A percentile compares a stretch with the other conserved stretches of the same genome.
These are phyloP conservation scores for Rhynchopsitta pachyrhyncha DNA, from an alignment of 2,113 vertebrate species.

Conservation along the genomic window DNA sequence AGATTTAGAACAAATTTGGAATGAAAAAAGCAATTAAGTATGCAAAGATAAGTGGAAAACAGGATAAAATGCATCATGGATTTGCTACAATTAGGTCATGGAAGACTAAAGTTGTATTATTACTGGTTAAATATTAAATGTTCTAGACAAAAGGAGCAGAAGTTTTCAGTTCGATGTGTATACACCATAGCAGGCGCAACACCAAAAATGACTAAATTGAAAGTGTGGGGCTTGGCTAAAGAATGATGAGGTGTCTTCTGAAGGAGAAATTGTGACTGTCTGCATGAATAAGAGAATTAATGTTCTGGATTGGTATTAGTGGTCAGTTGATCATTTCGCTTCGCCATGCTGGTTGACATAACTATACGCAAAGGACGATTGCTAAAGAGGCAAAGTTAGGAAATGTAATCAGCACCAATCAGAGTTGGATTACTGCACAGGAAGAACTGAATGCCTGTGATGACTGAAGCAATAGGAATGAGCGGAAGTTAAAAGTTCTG, in stretches of 20 bases:
- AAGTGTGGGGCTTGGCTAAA: neutral
- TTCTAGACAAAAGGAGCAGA: neutral
- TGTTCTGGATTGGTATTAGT: neutral
- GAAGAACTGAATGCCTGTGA: slow-evolving; percentile 2
- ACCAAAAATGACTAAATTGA: neutral
- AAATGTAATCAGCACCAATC: accelerated
- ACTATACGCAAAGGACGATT: accelerated
- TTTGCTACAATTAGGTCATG: slow-evolving; percentile 36
- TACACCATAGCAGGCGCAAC: accelerated
- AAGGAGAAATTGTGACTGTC: neutral
- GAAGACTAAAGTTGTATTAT: neutral
- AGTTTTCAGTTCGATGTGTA: neutral
- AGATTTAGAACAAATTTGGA: slow-evolving; percentile 1
- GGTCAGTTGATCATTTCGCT: neutral
- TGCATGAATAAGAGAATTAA: neutral
- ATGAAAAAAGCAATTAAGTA: slow-evolving; percentile 1
- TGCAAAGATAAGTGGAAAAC: slow-evolving; percentile 27
- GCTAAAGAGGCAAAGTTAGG: neutral
- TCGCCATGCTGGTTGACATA: neutral
- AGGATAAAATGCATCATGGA: slow-evolving; percentile 10
- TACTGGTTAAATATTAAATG: neutral
- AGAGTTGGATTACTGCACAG: neutral
- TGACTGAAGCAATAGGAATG: slow-evolving; percentile 43
- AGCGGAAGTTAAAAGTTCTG: slow-evolving; percentile 17
- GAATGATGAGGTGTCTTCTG: neutral